These are phyloP conservation scores for Aurelia aurita complex sp. Pacific DNA, from an alignment of 30 jellyfish, hydroid and myxozoan species.

Conservation along the genomic window DNA sequence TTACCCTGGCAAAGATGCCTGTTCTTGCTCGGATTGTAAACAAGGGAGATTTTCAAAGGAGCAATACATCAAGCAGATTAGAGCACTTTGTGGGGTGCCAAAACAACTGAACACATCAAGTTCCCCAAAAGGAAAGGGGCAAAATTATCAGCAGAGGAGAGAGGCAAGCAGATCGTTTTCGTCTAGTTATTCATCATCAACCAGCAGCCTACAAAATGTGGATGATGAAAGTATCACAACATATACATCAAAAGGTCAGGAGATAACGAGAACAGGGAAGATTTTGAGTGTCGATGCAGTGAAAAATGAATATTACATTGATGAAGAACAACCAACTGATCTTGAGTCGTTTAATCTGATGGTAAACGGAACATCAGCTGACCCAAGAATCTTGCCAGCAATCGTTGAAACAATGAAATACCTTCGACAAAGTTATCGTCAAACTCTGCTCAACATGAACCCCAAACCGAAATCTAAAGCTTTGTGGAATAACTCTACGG, in stretches of 20 bases:
- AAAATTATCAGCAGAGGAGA: neutral
- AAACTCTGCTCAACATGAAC: constrained; percentile 34
- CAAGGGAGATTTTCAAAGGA: constrained; percentile 36
- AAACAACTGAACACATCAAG: neutral
- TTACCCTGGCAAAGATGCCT: neutral
- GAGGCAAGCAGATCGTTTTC: neutral
- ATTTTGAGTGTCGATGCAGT: neutral
- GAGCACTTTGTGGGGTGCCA: constrained; percentile 36
- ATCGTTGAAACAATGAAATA: constrained; percentile 43
- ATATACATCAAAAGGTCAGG: neutral
- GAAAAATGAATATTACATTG: constrained; percentile 15
- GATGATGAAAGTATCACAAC: neutral
- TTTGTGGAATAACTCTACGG: neutral
- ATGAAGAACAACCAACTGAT: constrained; percentile 61
- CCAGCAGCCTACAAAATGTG: neutral
- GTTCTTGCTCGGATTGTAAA: constrained; percentile 23
- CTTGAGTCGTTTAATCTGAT: constrained; percentile 28
- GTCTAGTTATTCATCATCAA: neutral
- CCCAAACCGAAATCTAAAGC: constrained; percentile 26
- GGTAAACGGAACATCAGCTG: constrained; percentile 47
- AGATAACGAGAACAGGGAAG: neutral
- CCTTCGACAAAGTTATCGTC: constrained; percentile 37
- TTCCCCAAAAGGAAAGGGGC: neutral
- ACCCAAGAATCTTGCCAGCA: constrained; percentile 63
- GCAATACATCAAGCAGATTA: constrained; percentile 43